These are phyloP conservation scores for Lepus europaeus DNA, from an alignment of 2,113 vertebrate genomes.

Conservation along the genomic window DNA sequence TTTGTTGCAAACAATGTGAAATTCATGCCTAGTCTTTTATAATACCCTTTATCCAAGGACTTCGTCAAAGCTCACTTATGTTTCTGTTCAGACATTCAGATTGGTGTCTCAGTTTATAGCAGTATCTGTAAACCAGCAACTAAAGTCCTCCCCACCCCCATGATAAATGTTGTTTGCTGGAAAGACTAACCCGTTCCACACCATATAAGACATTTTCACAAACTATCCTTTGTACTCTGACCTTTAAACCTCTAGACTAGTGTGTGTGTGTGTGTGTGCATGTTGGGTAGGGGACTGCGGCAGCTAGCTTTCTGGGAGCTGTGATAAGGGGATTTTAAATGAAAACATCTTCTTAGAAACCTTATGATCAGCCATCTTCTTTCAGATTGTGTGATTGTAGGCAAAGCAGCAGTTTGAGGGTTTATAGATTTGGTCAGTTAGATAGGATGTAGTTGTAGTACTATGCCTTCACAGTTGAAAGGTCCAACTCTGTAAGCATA, in stretches of 20 bases:
- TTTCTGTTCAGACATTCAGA: background rate
- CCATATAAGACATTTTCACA: constrained; percentile 2
- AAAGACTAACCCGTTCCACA: constrained; percentile 9
- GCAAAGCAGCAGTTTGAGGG: background rate
- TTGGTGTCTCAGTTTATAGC: background rate
- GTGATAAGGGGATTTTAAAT: background rate
- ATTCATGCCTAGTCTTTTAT: too few relatives aligned
- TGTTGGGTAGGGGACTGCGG: too few relatives aligned
- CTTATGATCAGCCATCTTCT: background rate
- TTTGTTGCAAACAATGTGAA: too few relatives aligned
- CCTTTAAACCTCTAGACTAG: background rate
- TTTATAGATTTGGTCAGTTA: background rate
- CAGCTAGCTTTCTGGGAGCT: background rate
- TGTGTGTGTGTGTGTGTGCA: background rate
- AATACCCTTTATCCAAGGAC: too few relatives aligned
- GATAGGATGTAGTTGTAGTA: background rate
- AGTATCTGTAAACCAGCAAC: background rate
- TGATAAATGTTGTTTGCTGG: background rate
- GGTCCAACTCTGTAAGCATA: background rate
- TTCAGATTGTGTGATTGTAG: background rate
- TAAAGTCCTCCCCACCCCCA: background rate
- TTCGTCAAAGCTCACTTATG: too few relatives aligned
- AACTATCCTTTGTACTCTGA: background rate
- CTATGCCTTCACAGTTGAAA: background rate
- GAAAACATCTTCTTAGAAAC: background rate